phyloP scores from a whole-genome alignment of 2,797 vertebrate species.

The Enoplosus armatus region DNA sequence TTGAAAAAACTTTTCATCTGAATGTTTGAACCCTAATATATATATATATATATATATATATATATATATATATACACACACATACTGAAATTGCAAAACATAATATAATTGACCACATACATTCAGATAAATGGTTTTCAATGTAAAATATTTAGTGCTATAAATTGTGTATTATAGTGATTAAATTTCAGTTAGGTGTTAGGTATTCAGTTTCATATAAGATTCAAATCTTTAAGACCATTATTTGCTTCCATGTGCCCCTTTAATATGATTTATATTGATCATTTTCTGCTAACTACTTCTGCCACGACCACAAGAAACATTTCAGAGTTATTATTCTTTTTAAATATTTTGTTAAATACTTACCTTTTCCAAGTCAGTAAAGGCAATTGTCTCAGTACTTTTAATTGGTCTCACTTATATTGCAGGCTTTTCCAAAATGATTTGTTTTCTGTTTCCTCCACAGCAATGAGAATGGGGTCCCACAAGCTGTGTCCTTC shows the following conservation, averaged over 20 bases:
- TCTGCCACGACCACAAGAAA: neutral
- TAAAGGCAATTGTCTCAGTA: neutral
- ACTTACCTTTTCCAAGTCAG: neutral
- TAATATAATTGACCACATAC: neutral
- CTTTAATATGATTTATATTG: neutral
- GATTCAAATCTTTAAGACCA: neutral
- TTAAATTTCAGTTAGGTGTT: neutral
- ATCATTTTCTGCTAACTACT: neutral
- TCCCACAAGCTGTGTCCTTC: conserved; percentile 73
- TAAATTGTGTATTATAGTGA: neutral
- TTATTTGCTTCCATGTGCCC: neutral
- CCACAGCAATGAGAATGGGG: conserved; percentile 77
- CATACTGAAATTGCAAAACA: neutral
- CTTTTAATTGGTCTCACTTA: conserved; percentile 3
- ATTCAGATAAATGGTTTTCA: neutral
- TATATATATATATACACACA: too few species aligned
- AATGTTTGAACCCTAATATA: neutral
- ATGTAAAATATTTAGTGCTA: neutral
- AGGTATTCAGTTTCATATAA: neutral
- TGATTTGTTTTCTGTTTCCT: conserved; percentile 31
- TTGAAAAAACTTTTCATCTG: too few species aligned
- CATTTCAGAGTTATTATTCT: neutral
- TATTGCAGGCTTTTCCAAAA: neutral
- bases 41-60: too few species aligned
- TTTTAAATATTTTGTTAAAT: neutral